Evolutionary conservation across 2,888 invertebrate species (phyloP).

Genomic region (Cryptocephalus primarius): DNA sequence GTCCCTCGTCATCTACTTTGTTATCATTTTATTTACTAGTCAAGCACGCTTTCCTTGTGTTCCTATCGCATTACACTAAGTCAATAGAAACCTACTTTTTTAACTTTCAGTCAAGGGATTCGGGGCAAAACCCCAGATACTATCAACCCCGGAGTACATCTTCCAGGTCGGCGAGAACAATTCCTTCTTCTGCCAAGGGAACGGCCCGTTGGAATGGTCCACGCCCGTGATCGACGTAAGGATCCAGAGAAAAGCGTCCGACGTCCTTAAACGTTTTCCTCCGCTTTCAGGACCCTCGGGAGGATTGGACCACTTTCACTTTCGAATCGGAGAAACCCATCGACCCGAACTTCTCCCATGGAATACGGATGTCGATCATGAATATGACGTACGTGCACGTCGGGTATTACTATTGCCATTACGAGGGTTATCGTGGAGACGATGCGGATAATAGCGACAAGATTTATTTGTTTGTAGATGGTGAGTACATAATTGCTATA

Average conservation of each 20-base stretch:
- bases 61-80: too few relatives aligned
- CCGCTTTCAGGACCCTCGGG: constrained; percentile 10
- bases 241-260: too few relatives aligned
- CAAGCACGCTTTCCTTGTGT: too few relatives aligned
- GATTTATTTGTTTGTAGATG: constrained; percentile 47
- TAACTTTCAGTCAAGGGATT: too few relatives aligned
- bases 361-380: constrained; percentile 35
- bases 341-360: constrained; percentile 27
- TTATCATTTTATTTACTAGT: too few relatives aligned
- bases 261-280: not conserved
- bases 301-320: constrained; percentile 8
- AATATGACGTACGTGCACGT: constrained; percentile 31
- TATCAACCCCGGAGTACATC: constrained; percentile 7
- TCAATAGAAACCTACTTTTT: too few relatives aligned
- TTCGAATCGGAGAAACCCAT: constrained; percentile 19
- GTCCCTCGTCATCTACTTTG: too few relatives aligned
- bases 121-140: constrained; percentile 5
- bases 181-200: constrained; percentile 38
- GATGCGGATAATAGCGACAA: constrained; percentile 32
- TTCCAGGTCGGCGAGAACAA: constrained; percentile 26
- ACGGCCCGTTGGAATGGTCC: constrained; percentile 35
- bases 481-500: constrained; percentile 26
- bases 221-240: constrained; percentile 14
- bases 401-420: constrained; percentile 35
- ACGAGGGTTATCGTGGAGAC: constrained; percentile 29